Conservation (phyloP, 2,113 vertebrate genomes). For the Corythornis vintsioides region DNA sequence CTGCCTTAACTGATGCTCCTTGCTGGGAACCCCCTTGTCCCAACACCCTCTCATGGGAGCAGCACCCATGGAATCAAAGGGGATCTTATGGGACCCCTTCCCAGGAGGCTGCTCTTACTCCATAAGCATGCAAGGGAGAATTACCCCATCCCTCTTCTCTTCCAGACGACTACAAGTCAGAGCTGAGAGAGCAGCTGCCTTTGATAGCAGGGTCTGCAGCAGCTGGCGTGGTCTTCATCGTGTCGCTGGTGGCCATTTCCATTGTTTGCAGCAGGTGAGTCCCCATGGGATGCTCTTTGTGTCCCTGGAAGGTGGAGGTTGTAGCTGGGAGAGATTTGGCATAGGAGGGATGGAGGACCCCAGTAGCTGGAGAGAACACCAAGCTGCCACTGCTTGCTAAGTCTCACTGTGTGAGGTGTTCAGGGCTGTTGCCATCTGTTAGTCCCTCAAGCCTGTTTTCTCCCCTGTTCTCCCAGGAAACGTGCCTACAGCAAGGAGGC, state of each 20-base stretch:
- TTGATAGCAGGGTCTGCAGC: conserved; percentile 95
- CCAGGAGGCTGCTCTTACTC: not conserved
- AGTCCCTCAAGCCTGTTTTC: not conserved
- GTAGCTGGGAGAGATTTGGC: not conserved
- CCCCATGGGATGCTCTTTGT: not conserved
- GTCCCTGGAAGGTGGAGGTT: not conserved
- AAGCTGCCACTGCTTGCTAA: rapidly evolving
- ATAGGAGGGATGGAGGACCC: rapidly evolving
- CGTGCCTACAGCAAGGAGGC: conserved; percentile 96
- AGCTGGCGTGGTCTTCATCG: conserved; percentile 94
- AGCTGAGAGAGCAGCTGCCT: conserved; percentile 95
- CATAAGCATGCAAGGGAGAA: rapidly evolving
- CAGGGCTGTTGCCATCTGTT: rapidly evolving
- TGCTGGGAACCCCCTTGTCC: not conserved
- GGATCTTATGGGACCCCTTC: rapidly evolving
- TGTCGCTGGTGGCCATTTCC: conserved; percentile 95
- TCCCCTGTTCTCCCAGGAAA: conserved; percentile 80
- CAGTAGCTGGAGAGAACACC: rapidly evolving
- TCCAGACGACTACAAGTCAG: conserved; percentile 97
- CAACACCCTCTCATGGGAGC: not conserved
- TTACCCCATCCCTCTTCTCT: not conserved
- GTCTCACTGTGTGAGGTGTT: rapidly evolving
- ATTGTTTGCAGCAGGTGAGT: conserved; percentile 97
- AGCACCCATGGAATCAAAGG: not conserved
- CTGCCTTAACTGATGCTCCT: rapidly evolving